These are phyloP conservation scores for Pangasianodon hypophthalmus DNA, from an alignment of 2,113 vertebrate species.

Conservation along the genomic window DNA sequence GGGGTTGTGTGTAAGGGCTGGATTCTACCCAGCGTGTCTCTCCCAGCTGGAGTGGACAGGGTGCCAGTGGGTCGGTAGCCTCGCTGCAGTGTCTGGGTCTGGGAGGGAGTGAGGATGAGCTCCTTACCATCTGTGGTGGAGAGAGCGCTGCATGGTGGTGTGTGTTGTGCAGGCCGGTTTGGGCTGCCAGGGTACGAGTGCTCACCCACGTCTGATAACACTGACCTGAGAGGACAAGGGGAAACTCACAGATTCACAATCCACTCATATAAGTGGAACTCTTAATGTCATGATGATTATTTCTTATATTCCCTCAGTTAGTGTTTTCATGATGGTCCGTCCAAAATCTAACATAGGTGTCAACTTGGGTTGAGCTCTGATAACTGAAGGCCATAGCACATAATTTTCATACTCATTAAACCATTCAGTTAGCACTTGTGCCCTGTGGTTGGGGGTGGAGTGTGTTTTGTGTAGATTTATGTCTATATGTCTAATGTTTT, in stretches of 20 bases:
- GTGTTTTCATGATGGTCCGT: neutral
- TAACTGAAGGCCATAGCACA: neutral
- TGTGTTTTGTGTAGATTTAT: neutral
- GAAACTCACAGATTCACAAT: neutral
- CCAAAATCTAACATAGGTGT: neutral
- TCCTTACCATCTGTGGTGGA: slow-evolving; percentile 73
- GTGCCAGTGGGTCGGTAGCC: slow-evolving; percentile 67
- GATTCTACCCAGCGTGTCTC: slow-evolving; percentile 81
- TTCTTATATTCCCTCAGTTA: neutral
- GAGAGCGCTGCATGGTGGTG: slow-evolving; percentile 67
- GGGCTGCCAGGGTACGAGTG: slow-evolving; percentile 86
- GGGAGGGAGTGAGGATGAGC: slow-evolving; percentile 67
- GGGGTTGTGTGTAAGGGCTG: slow-evolving; percentile 75
- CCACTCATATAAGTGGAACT: neutral
- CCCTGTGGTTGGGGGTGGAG: too few species aligned
- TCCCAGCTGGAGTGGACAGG: slow-evolving; percentile 57
- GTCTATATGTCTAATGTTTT: neutral
- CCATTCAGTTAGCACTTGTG: neutral
- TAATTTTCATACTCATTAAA: neutral
- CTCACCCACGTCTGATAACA: slow-evolving; percentile 77
- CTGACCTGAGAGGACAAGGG: slow-evolving; percentile 71
- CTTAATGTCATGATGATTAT: neutral
- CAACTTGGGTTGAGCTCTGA: neutral
- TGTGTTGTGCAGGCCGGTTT: slow-evolving; percentile 80
- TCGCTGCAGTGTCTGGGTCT: slow-evolving; percentile 80